Conservation (phyloP, 92 coral and sea anemone genomes). For the Virgularia gustaviana region DNA sequence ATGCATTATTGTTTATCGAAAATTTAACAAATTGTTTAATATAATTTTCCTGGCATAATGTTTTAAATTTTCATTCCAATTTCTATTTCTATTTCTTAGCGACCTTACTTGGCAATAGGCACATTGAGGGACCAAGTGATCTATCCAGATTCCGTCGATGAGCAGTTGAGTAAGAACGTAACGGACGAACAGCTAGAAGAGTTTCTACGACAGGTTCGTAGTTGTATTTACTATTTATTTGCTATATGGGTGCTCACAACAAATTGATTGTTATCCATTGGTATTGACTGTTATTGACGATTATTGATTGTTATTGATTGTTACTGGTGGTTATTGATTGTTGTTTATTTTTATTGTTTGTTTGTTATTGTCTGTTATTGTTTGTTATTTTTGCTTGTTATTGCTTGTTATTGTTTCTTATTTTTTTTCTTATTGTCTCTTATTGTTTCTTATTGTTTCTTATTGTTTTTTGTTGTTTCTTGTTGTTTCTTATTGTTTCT, state of each 20-base stretch:
- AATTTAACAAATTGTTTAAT: background rate
- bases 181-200: slow-evolving; percentile 72
- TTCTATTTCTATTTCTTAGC: slow-evolving; percentile 43
- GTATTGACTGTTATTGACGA: background rate
- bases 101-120: slow-evolving; percentile 95
- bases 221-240: background rate
- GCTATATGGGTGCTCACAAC: background rate
- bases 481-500: no score
- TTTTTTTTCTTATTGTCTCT: no score
- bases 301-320: no score
- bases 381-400: no score
- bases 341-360: no score
- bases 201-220: slow-evolving; percentile 71
- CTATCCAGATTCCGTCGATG: slow-evolving; percentile 85
- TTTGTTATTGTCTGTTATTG: no score
- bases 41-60: background rate
- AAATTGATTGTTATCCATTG: background rate
- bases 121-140: slow-evolving; percentile 93
- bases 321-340: no score
- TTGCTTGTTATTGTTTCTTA: no score
- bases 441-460: no score
- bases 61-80: background rate
- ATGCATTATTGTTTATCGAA: no score
- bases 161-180: slow-evolving; percentile 66
- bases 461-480: no score